These are phyloP conservation scores for Habropoda laboriosa DNA, from an alignment of 1,140 invertebrate species.

Conservation along the genomic window DNA sequence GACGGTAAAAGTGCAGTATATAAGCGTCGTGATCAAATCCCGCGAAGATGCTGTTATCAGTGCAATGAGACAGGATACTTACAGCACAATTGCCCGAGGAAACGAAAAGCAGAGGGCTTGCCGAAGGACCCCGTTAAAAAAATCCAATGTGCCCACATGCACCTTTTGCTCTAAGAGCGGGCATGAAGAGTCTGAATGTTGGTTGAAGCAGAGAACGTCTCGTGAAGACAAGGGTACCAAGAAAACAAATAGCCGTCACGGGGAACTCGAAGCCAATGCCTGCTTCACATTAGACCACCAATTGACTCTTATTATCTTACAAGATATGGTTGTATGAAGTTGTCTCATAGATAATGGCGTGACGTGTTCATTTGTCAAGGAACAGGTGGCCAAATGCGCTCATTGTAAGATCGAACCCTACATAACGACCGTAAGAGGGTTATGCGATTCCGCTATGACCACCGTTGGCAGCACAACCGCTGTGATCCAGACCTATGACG, in stretches of 20 bases:
- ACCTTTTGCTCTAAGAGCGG: neutral
- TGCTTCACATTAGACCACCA: neutral
- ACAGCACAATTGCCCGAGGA: no score
- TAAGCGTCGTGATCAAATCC: no score
- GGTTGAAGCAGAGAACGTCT: neutral
- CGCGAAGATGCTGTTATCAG: no score
- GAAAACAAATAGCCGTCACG: neutral
- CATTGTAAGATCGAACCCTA: neutral
- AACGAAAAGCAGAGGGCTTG: no score
- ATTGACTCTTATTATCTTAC: neutral
- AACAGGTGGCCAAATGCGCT: neutral
- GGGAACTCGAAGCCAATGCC: neutral
- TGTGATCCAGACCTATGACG: neutral
- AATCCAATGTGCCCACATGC: no score
- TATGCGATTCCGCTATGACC: neutral
- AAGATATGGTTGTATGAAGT: neutral
- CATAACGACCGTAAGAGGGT: neutral
- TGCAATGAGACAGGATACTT: no score
- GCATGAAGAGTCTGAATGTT: neutral
- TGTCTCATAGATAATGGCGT: neutral
- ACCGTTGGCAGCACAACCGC: neutral
- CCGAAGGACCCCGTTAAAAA: no score
- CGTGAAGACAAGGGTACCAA: neutral
- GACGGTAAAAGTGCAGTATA: no score
- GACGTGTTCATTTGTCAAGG: neutral